Conservation (phyloP, 2,888 invertebrate genomes). For the Aphodius sticticus region DNA sequence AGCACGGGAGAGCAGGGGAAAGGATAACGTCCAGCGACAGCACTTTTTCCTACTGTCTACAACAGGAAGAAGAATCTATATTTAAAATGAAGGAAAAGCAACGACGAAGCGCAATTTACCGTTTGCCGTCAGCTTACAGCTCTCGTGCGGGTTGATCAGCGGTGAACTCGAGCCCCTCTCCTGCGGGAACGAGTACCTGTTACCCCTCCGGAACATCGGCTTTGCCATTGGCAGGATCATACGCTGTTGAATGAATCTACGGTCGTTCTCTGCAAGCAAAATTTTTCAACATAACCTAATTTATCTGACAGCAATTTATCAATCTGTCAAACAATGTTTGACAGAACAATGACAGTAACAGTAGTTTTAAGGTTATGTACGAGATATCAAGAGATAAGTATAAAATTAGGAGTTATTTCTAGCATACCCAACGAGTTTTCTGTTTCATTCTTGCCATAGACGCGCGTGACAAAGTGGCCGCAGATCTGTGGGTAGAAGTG, state of each 20-base stretch:
- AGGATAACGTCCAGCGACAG: constrained; percentile 35
- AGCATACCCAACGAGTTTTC: constrained; percentile 50
- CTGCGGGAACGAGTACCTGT: constrained; percentile 66
- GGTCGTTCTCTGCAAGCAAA: constrained; percentile 64
- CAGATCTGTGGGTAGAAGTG: constrained; percentile 78
- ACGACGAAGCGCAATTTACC: constrained; percentile 45
- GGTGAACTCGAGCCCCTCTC: constrained; percentile 61
- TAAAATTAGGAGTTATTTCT: not conserved
- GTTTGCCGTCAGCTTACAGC: constrained; percentile 55
- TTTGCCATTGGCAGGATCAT: constrained; percentile 72
- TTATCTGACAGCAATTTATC: not conserved
- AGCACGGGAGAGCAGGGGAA: constrained; percentile 7
- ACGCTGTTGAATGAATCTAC: constrained; percentile 75
- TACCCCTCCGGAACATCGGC: constrained; percentile 80
- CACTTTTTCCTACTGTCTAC: constrained; percentile 35
- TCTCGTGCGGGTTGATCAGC: constrained; percentile 79
- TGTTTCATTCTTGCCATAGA: constrained; percentile 71
- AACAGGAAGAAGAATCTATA: constrained; percentile 35
- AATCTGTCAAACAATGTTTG: not conserved
- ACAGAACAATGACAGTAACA: not conserved
- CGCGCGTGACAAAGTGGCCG: constrained; percentile 79
- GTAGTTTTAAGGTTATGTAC: too few relatives aligned
- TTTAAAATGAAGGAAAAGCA: constrained; percentile 28
- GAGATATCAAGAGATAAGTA: too few relatives aligned
- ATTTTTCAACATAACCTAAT: not conserved